Percentiles rank a stretch among this genome's conserved stretches.
These are phyloP conservation scores for Cephus rjabovi DNA, from an alignment of 2,888 invertebrate species.

Conservation along the genomic window DNA sequence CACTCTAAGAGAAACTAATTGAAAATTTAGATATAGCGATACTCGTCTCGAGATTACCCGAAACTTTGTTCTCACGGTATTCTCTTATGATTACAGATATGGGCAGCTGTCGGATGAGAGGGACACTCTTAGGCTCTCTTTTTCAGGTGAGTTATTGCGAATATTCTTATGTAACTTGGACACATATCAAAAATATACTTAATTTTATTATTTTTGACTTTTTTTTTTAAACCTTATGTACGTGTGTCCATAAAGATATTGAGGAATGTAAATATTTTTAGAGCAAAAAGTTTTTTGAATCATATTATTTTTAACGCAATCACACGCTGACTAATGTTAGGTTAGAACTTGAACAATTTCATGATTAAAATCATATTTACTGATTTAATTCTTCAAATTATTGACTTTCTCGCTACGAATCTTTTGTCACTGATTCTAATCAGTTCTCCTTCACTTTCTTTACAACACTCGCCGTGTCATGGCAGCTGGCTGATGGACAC, in stretches of 20 bases:
- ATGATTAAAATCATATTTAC: constrained; percentile 1
- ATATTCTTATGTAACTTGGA: not conserved
- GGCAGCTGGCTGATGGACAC: too few relatives aligned
- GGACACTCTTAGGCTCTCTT: constrained; percentile 15
- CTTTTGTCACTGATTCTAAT: too few relatives aligned
- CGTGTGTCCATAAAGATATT: too few relatives aligned
- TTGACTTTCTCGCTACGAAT: not conserved
- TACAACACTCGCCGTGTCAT: too few relatives aligned
- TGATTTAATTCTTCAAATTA: not conserved
- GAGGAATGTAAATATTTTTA: constrained; percentile 17
- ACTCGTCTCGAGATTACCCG: too few relatives aligned
- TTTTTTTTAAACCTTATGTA: not conserved
- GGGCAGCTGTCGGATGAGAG: constrained; percentile 29
- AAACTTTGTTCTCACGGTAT: not conserved
- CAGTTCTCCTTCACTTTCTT: too few relatives aligned
- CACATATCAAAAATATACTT: constrained; percentile 1
- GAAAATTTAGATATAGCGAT: too few relatives aligned
- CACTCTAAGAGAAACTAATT: too few relatives aligned
- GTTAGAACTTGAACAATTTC: too few relatives aligned
- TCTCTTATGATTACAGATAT: constrained; percentile 33
- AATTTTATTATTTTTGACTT: not conserved
- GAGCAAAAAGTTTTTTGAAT: not conserved
- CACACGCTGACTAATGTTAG: too few relatives aligned
- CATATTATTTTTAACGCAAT: not conserved
- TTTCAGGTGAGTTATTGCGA: not conserved